A percentile compares a stretch with the other conserved stretches of the same genome.
Evolutionary conservation across 2,888 invertebrate species (phyloP).

Genomic region (Drosophila prolongata): DNA sequence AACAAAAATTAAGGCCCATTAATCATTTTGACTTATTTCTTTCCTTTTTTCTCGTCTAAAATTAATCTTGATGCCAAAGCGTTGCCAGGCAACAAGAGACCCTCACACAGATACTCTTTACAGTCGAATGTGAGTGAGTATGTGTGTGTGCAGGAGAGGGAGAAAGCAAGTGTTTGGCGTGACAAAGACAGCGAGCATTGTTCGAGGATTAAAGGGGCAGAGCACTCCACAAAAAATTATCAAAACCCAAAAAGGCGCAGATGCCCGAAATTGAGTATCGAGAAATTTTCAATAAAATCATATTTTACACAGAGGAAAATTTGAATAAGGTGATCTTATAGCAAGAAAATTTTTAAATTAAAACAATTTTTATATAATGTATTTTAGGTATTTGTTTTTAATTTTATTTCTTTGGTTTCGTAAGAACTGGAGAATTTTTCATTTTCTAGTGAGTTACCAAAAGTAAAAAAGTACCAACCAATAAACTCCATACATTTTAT

Average conservation of each 20-base stretch:
- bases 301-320: not conserved
- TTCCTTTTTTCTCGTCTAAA: constrained; percentile 80
- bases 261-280: constrained; percentile 51
- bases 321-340: too few relatives aligned
- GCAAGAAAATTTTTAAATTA: not conserved
- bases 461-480: too few relatives aligned
- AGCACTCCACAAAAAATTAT: constrained; percentile 46
- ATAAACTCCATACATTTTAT: too few relatives aligned
- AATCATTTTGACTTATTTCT: constrained; percentile 84
- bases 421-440: too few relatives aligned
- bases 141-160: constrained; percentile 20
- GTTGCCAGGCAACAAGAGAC: constrained; percentile 69
- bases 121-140: constrained; percentile 14
- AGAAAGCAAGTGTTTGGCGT: constrained; percentile 15
- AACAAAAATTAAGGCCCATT: constrained; percentile 81
- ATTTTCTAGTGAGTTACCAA: too few relatives aligned
- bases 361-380: too few relatives aligned
- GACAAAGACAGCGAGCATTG: constrained; percentile 37
- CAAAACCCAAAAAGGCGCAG: constrained; percentile 55
- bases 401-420: too few relatives aligned
- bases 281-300: not conserved
- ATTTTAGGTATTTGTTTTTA: too few relatives aligned
- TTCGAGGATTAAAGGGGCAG: constrained; percentile 71
- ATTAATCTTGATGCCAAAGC: constrained; percentile 82
- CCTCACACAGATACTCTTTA: constrained; percentile 31